Conservation (phyloP, 2,888 invertebrate genomes). For the Hydropsyche betteni region DNA sequence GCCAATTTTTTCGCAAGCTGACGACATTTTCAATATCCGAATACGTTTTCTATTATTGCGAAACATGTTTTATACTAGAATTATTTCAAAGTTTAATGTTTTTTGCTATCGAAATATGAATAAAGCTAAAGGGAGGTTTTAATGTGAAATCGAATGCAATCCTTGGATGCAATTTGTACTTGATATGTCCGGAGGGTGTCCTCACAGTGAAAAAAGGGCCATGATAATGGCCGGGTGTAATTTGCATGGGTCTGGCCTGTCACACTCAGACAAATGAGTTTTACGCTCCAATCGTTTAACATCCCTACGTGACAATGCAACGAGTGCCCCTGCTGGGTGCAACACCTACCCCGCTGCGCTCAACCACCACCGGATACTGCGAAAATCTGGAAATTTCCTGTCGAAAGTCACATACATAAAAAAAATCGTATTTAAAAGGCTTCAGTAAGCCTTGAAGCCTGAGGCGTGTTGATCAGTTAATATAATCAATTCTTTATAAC, state of each 20-base stretch:
- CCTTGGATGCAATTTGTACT: no score
- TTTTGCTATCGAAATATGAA: no score
- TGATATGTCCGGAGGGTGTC: background rate
- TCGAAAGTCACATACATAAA: background rate
- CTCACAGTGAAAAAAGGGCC: slow-evolving; percentile 43
- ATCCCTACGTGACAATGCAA: slow-evolving; percentile 27
- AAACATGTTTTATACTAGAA: no score
- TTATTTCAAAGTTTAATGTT: no score
- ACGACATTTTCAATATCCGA: background rate
- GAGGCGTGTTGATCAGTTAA: no score
- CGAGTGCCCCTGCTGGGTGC: slow-evolving; percentile 22
- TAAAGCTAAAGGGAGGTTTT: no score
- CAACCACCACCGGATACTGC: background rate
- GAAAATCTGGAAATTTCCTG: background rate
- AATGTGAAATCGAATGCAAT: no score
- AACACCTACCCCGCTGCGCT: slow-evolving; percentile 11
- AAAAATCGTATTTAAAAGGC: background rate
- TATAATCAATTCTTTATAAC: no score
- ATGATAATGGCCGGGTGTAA: slow-evolving; percentile 49
- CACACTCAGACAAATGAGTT: slow-evolving; percentile 51
- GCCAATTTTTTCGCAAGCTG: background rate
- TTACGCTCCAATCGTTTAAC: slow-evolving; percentile 47
- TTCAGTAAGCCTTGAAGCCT: no score
- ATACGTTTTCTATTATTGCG: background rate
- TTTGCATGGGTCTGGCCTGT: slow-evolving; percentile 49